These are phyloP conservation scores for Drosophila colorata DNA, from an alignment of 2,888 invertebrate genomes.

Conservation along the genomic window DNA sequence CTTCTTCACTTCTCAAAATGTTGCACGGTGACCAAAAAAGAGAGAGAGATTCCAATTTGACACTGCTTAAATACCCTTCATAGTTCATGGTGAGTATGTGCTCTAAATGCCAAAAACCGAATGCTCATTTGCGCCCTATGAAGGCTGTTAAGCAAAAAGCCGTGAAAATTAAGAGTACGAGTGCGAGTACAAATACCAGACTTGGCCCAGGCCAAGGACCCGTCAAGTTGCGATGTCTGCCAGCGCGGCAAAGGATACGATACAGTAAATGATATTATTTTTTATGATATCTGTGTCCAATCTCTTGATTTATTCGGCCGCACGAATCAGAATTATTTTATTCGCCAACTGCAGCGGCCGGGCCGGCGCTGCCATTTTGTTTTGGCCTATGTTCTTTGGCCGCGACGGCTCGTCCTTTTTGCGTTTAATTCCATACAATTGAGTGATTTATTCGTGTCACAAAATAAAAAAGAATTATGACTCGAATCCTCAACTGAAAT, in stretches of 20 bases:
- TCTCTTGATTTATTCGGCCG: constrained; percentile 84
- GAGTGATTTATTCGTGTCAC: constrained; percentile 85
- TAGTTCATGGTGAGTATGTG: constrained; percentile 21
- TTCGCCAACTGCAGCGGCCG: constrained; percentile 43
- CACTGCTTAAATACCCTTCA: constrained; percentile 54
- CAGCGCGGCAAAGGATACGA: constrained; percentile 47
- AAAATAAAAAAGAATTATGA: constrained; percentile 84
- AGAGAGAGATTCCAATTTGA: constrained; percentile 6
- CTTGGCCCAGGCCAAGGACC: constrained; percentile 28
- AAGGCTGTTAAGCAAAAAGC: constrained; percentile 40
- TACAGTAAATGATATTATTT: constrained; percentile 82
- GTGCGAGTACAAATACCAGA: not conserved
- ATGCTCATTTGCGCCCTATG: constrained; percentile 61
- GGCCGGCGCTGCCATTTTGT: constrained; percentile 69
- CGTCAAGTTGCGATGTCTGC: constrained; percentile 55
- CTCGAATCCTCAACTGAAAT: constrained; percentile 65
- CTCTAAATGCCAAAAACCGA: constrained; percentile 41
- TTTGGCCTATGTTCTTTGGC: constrained; percentile 49
- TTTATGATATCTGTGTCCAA: constrained; percentile 86
- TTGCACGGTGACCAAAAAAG: constrained; percentile 1
- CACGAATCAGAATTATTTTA: constrained; percentile 83
- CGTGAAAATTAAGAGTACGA: constrained; percentile 39
- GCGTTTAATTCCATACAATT: constrained; percentile 83
- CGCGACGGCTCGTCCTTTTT: constrained; percentile 60
- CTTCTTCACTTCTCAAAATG: too few relatives aligned